Evolutionary conservation across 1,140 invertebrate genomes (phyloP), one percentile per base, ranked within the genome.

Genomic region (Phymorhynchus buccinoides): DNA sequence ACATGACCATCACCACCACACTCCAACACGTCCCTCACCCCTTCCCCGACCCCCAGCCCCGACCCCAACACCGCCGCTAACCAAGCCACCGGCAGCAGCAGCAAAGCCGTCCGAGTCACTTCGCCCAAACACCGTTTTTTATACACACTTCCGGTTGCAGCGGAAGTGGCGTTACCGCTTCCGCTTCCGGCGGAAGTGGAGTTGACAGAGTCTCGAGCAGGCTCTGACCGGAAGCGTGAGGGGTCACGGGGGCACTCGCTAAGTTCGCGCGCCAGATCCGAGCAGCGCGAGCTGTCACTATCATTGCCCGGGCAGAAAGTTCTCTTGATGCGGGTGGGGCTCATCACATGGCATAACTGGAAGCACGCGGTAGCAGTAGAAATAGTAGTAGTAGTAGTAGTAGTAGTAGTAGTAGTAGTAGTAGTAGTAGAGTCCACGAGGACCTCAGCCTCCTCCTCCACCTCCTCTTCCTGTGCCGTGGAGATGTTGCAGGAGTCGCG

Each of bases 291-390:
- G 7, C 6, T 22, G 41, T n/a, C n/a, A n/a, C n/a, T n/a, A n/a
- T n/a, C n/a, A n/a, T 81, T 66, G 80, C 39, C 30, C 3, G 12
- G 32, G 41, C 80, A 81, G 52, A 39, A 81, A 0, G 80, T 66
- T 22, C n/a, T 39, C 18, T 39, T 27, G 52, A 81, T 81, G 32
- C 32, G 52, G 9, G 52, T 30, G 30, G 30, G 3, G 52, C 52
- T 81, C 32, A 81, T 39, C 80, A 81, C 35, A 35, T 81, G 80
- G 30, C 80, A 81, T 32, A 81, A n/a, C 52, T 81, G 80, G 52
- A 81, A 81, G 80, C 80, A 81, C 48, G 32, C 30, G 37, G 44
- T 9, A 22, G n/a, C n/a, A n/a, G n/a, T n/a, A n/a, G n/a, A n/a
- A n/a, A n/a, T n/a, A n/a, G 27, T 66, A 4, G 30, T n/a, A n/a